phyloP scores from a whole-genome alignment of 2,797 vertebrate species.

The Todus mexicanus region DNA sequence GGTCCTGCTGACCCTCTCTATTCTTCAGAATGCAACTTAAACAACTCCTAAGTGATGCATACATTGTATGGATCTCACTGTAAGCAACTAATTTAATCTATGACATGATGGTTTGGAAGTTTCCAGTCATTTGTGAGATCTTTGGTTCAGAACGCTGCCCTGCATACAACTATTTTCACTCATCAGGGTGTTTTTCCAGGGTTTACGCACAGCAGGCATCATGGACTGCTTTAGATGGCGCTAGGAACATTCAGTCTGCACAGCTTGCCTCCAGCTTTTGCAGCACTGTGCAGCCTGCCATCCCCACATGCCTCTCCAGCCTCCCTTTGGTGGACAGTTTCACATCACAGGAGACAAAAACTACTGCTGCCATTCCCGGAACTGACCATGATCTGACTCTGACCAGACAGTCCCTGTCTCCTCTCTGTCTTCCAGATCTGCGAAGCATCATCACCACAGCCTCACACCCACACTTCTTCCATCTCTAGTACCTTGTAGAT shows the following conservation, averaged over 20 bases:
- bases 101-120: background rate
- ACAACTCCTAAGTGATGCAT: background rate
- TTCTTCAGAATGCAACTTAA: background rate
- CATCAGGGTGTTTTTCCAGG: background rate
- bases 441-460: background rate
- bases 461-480: background rate
- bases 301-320: fast-evolving
- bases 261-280: background rate
- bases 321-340: background rate
- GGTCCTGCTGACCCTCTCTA: background rate
- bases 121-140: background rate
- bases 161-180: background rate
- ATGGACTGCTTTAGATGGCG: background rate
- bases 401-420: fast-evolving
- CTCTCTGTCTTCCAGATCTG: background rate
- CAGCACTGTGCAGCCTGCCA: background rate
- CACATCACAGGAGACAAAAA: background rate
- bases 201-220: background rate
- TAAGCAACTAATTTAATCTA: background rate
- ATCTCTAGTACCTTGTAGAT: background rate
- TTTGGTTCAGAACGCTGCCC: background rate
- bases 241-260: background rate
- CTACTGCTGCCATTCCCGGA: background rate
- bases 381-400: background rate
- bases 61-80: background rate